A percentile compares a stretch with the other conserved stretches of the same genome.
Conservation (phyloP, 2,113 vertebrate genomes). For the Corythaixoides concolor region DNA sequence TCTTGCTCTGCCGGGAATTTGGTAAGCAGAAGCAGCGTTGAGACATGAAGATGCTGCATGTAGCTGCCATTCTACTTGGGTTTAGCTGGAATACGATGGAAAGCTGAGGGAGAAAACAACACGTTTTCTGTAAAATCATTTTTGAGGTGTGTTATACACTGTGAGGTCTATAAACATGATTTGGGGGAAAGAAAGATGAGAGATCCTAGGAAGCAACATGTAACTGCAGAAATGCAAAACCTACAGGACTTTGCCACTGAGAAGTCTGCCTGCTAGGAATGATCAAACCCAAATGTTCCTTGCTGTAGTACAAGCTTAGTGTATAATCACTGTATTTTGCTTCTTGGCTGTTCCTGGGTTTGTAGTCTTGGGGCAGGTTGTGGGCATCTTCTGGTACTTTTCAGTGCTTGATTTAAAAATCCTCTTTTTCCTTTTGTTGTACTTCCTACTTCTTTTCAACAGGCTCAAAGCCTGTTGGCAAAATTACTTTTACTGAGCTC, state of each 20-base stretch:
- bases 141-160: not conserved
- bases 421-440: not conserved
- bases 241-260: not conserved
- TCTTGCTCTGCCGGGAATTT: not conserved
- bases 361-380: not conserved
- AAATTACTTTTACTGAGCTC: not conserved
- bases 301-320: not conserved
- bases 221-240: not conserved
- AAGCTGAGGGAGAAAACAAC: not conserved
- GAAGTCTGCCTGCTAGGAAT: not conserved
- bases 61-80: not conserved
- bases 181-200: not conserved
- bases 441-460: not conserved
- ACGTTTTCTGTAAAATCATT: not conserved
- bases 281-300: not conserved
- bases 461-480: conserved; percentile 19
- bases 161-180: not conserved
- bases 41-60: not conserved
- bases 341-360: not conserved
- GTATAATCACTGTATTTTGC: not conserved
- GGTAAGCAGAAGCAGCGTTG: not conserved
- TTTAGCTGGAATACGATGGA: not conserved
- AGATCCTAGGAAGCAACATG: not conserved
- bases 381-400: not conserved
- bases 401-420: not conserved